Evolutionary conservation across 2,113 vertebrate genomes (phyloP).

Genomic region (Callionymus lyra): DNA sequence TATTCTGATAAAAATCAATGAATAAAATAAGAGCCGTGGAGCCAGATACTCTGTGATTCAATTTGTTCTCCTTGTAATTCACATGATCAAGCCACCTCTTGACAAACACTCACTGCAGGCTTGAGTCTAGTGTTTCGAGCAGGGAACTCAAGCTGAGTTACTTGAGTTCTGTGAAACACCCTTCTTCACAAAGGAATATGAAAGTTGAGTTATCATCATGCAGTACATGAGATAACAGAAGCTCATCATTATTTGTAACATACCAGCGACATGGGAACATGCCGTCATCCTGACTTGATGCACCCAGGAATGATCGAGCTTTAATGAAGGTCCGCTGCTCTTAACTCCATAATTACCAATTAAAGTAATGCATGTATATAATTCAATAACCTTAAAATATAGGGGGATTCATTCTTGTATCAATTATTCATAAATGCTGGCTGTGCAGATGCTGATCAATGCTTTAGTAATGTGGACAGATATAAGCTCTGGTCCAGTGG

Average conservation of each 20-base stretch:
- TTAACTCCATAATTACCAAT: constrained; percentile 17
- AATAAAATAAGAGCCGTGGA: constrained; percentile 51
- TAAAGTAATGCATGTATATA: constrained; percentile 6
- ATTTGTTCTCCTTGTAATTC: constrained; percentile 51
- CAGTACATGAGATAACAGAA: too few relatives aligned
- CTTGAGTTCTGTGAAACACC: too few relatives aligned
- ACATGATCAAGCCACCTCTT: constrained; percentile 19
- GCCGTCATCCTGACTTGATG: too few relatives aligned
- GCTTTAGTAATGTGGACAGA: constrained; percentile 50
- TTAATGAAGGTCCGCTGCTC: neutral
- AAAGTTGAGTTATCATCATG: too few relatives aligned
- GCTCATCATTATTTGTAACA: too few relatives aligned
- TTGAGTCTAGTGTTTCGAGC: too few relatives aligned
- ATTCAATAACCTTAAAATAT: constrained; percentile 18
- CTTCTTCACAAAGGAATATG: too few relatives aligned
- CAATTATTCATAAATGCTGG: constrained; percentile 59
- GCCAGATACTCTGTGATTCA: constrained; percentile 58
- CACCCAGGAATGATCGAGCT: neutral
- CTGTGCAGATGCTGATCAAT: constrained; percentile 55
- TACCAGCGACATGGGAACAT: too few relatives aligned
- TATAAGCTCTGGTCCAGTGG: constrained; percentile 44
- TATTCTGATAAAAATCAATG: constrained; percentile 53
- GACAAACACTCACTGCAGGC: neutral
- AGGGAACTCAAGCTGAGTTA: too few relatives aligned
- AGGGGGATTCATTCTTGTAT: constrained; percentile 31